These are phyloP conservation scores for Chelidonichthys spinosus DNA, from an alignment of 2,797 vertebrate genomes.

Conservation along the genomic window DNA sequence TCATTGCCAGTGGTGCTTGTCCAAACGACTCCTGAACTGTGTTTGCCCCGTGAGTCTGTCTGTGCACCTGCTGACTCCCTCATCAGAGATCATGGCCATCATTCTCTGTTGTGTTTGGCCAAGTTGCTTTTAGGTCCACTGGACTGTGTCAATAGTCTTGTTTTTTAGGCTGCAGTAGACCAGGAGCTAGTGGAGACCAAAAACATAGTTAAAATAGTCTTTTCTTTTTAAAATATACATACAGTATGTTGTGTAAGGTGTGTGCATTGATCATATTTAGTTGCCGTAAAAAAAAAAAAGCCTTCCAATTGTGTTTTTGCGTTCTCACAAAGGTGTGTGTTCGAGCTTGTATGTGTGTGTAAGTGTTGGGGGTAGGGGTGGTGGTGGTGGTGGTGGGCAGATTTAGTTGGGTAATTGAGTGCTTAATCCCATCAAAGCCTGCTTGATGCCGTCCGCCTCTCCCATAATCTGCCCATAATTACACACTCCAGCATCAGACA, in stretches of 20 bases:
- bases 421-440: conserved; percentile 85
- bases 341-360: conserved; percentile 22
- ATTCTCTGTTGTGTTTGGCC: too few relatives aligned
- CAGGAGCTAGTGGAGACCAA: too few relatives aligned
- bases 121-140: too few relatives aligned
- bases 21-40: too few relatives aligned
- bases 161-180: too few relatives aligned
- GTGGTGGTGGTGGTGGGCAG: conserved; percentile 32
- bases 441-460: conserved; percentile 72
- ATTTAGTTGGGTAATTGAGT: conserved; percentile 82
- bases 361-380: conserved; percentile 6
- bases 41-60: too few relatives aligned
- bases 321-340: conserved; percentile 32
- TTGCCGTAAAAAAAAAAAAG: neutral
- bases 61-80: too few relatives aligned
- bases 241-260: neutral
- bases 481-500: conserved; percentile 72
- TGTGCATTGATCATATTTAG: neutral
- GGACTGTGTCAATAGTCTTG: too few relatives aligned
- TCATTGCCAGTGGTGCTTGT: too few relatives aligned
- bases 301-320: conserved; percentile 23
- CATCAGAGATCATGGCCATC: too few relatives aligned
- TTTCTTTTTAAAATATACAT: too few relatives aligned
- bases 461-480: conserved; percentile 82
- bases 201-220: too few relatives aligned